A percentile compares a stretch with the other conserved stretches of the same genome.
Evolutionary conservation across 2,888 invertebrate genomes (phyloP).

Genomic region (Drosophila ezoana): DNA sequence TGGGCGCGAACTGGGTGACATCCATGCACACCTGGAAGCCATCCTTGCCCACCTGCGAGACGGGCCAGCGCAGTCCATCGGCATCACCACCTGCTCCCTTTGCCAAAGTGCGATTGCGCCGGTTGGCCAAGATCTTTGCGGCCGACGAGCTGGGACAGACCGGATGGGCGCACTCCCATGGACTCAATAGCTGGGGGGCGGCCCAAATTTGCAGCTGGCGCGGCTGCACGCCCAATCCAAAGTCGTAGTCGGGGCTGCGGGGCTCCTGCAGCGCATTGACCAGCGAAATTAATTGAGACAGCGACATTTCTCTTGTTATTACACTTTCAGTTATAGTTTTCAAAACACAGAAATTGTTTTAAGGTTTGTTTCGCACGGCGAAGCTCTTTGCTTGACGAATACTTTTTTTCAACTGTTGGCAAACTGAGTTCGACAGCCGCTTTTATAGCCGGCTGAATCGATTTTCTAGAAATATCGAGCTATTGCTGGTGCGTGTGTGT

Average conservation of each 20-base stretch:
- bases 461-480: conserved; percentile 12
- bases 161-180: conserved; percentile 50
- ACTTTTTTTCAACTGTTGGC: conserved; percentile 25
- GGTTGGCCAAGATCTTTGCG: conserved; percentile 35
- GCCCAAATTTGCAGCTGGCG: conserved; percentile 33
- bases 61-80: conserved; percentile 21
- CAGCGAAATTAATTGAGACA: conserved; percentile 56
- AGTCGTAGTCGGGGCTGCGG: conserved; percentile 59
- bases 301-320: conserved; percentile 49
- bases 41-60: conserved; percentile 86
- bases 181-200: conserved; percentile 32
- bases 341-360: conserved; percentile 1
- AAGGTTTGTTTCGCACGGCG: conserved; percentile 28
- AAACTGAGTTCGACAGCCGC: neutral
- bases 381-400: conserved; percentile 7
- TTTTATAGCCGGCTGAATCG: conserved; percentile 47
- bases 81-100: conserved; percentile 32
- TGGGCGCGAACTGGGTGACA: conserved; percentile 91
- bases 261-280: conserved; percentile 56
- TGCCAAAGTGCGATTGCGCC: conserved; percentile 14
- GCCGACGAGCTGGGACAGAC: conserved; percentile 40
- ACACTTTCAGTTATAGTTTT: neutral
- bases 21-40: conserved; percentile 90
- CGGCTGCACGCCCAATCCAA: conserved; percentile 78
- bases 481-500: neutral